Evolutionary conservation across 2,888 invertebrate species (phyloP).

Genomic region (Cheilosia pagana): DNA sequence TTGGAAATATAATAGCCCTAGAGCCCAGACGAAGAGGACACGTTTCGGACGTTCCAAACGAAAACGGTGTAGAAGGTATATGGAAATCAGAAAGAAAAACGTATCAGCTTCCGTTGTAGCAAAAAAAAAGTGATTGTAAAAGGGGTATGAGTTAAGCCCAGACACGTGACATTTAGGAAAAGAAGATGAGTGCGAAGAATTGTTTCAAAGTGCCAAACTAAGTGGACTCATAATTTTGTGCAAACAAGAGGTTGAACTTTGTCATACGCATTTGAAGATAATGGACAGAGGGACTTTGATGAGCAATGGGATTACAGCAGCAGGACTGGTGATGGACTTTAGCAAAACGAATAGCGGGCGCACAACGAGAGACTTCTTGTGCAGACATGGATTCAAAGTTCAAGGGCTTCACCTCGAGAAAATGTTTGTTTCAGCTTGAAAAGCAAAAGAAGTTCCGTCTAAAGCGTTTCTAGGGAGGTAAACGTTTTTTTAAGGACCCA

Average conservation of each 20-base stretch:
- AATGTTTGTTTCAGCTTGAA: no score
- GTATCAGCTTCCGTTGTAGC: constrained; percentile 6
- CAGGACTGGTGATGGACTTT: no score
- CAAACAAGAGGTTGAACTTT: background rate
- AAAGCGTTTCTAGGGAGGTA: no score
- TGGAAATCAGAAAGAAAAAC: constrained; percentile 10
- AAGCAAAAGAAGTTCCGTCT: no score
- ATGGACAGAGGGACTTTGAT: background rate
- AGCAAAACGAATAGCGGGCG: no score
- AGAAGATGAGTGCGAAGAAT: background rate
- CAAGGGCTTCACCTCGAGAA: no score
- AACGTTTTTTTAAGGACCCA: no score
- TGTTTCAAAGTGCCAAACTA: background rate
- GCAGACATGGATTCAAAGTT: no score
- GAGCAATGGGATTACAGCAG: no score
- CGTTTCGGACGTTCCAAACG: constrained; percentile 48
- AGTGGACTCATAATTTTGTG: background rate
- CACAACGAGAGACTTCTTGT: no score
- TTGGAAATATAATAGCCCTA: constrained; percentile 29
- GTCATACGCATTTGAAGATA: background rate
- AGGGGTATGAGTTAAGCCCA: constrained; percentile 31
- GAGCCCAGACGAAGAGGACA: constrained; percentile 7
- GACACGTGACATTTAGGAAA: constrained; percentile 25
- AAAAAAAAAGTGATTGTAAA: constrained; percentile 54
- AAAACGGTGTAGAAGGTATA: background rate